Percentiles rank a stretch among this genome's conserved stretches.
These are phyloP conservation scores for Drosophila ficusphila DNA, from an alignment of 1,140 invertebrate species.

Conservation along the genomic window DNA sequence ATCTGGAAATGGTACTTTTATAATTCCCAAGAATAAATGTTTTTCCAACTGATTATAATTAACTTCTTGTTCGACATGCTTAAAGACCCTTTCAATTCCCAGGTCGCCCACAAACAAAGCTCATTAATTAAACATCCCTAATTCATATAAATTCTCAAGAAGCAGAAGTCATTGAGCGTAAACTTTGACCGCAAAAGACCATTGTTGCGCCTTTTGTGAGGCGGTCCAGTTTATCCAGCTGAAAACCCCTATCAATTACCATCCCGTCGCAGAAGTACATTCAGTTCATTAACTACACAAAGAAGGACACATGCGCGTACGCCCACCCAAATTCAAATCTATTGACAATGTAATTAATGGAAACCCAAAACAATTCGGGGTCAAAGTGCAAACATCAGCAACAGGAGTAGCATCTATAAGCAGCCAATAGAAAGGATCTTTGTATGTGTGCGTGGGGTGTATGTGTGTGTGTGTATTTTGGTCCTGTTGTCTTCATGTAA, in stretches of 20 bases:
- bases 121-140: not conserved
- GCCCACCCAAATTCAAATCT: constrained; percentile 26
- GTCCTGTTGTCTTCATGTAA: constrained; percentile 27
- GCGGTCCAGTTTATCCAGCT: not conserved
- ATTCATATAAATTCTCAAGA: not conserved
- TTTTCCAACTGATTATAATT: constrained; percentile 11
- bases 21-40: constrained; percentile 2
- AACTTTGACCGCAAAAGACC: not conserved
- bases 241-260: constrained; percentile 31
- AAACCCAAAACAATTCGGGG: constrained; percentile 27
- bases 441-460: no score
- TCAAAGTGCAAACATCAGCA: constrained; percentile 43
- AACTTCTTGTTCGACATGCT: not conserved
- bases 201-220: constrained; percentile 7
- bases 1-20: not conserved
- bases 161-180: not conserved
- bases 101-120: not conserved
- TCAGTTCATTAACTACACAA: constrained; percentile 38
- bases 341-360: constrained; percentile 77
- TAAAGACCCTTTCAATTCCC: not conserved
- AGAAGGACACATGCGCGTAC: constrained; percentile 8
- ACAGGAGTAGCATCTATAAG: constrained; percentile 21
- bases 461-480: constrained; percentile 1
- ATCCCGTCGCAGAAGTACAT: not conserved
- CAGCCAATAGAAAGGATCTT: constrained; percentile 32